Percentiles rank a stretch among this genome's conserved stretches.
Evolutionary conservation across 2,797 vertebrate species (phyloP).

Genomic region (Catharus ustulatus): DNA sequence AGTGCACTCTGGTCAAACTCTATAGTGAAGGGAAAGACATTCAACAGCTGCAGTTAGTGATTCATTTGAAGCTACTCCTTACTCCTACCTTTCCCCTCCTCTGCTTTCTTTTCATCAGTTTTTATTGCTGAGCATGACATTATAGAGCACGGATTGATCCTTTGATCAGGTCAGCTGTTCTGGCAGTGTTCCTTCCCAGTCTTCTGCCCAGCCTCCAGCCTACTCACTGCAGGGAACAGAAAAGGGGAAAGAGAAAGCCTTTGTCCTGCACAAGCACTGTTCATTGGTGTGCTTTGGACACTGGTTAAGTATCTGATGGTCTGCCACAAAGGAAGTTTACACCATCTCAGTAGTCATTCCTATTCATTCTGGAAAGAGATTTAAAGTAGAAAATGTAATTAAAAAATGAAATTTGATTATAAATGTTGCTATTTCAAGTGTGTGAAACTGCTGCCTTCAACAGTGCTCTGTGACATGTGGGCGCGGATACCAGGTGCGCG

Average conservation of each 20-base stretch:
- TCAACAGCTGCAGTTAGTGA: background rate
- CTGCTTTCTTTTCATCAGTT: background rate
- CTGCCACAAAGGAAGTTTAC: background rate
- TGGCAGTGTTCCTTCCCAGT: background rate
- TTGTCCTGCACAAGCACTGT: background rate
- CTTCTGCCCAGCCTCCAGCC: background rate
- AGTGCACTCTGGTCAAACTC: background rate
- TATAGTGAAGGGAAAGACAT: background rate
- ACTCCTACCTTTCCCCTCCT: background rate
- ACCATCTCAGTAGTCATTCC: background rate
- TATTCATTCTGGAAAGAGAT: background rate
- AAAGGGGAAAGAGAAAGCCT: background rate
- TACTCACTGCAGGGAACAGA: background rate
- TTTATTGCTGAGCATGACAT: background rate
- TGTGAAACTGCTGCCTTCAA: background rate
- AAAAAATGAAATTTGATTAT: background rate
- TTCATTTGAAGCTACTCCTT: background rate
- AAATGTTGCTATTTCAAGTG: background rate
- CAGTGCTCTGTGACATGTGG: conserved; percentile 93
- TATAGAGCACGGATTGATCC: background rate
- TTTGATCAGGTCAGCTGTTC: background rate
- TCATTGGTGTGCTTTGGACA: background rate
- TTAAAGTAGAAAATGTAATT: background rate
- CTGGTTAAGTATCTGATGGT: background rate
- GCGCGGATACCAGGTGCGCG: conserved; percentile 88